Percentiles rank a stretch among this genome's conserved stretches.
Conservation (phyloP, 2,113 vertebrate species). For the Galeopterus variegatus region DNA sequence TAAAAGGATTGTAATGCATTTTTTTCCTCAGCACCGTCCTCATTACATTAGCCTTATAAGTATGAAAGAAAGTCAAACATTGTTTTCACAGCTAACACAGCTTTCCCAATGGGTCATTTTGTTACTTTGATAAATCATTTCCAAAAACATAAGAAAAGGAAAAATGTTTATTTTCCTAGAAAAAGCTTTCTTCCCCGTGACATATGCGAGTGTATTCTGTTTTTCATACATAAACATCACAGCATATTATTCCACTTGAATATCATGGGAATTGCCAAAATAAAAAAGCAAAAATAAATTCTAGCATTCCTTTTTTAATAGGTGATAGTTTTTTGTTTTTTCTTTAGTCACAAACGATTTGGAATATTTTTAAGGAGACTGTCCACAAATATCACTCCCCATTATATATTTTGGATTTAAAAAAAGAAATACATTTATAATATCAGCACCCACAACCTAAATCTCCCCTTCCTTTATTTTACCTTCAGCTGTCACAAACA, state of each 20-base stretch:
- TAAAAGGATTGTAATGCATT: conserved; percentile 43
- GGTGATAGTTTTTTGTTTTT: conserved; percentile 20
- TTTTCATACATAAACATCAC: conserved; percentile 57
- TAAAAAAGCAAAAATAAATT: neutral
- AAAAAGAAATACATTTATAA: conserved; percentile 50
- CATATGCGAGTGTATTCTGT: neutral
- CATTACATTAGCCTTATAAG: conserved; percentile 9
- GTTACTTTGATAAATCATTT: conserved; percentile 62
- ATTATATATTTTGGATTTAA: conserved; percentile 18
- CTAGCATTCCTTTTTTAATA: neutral
- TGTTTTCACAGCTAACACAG: neutral
- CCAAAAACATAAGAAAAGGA: neutral
- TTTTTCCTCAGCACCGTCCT: neutral
- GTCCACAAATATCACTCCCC: conserved; percentile 49
- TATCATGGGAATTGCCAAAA: neutral
- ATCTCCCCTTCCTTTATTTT: neutral
- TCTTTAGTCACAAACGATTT: conserved; percentile 57
- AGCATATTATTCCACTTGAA: conserved; percentile 36
- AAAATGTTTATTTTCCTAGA: conserved; percentile 41
- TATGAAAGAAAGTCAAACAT: conserved; percentile 58
- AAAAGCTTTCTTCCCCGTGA: neutral
- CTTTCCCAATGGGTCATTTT: conserved; percentile 53
- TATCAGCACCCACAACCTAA: conserved; percentile 4
- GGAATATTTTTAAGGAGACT: conserved; percentile 62
- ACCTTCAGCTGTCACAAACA: neutral